Conservation (phyloP, 2,888 invertebrate species). For the Nyleta sp. region DNA sequence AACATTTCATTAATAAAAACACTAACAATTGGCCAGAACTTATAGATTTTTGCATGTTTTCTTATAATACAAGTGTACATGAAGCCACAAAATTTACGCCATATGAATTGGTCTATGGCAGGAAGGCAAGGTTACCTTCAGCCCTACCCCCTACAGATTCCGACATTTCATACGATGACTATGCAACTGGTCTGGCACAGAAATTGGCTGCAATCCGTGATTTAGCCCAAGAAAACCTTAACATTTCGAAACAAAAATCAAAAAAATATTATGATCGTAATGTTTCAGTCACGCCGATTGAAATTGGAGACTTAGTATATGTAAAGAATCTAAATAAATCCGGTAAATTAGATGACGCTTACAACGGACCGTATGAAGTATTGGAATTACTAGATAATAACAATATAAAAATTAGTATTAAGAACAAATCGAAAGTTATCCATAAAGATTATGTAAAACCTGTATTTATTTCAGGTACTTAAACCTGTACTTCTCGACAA, state of each 20-base stretch:
- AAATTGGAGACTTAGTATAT: neutral
- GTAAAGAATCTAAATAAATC: too few relatives aligned
- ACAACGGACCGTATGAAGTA: neutral
- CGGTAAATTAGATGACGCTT: constrained; percentile 9
- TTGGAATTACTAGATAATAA: neutral
- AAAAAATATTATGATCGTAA: constrained; percentile 62
- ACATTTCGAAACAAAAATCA: constrained; percentile 44
- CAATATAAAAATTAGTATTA: neutral
- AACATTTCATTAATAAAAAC: constrained; percentile 18
- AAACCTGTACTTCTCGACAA: too few relatives aligned
- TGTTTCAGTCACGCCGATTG: too few relatives aligned
- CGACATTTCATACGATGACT: too few relatives aligned
- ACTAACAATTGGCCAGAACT: neutral
- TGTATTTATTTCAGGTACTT: neutral
- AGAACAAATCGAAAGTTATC: neutral
- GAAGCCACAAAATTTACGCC: constrained; percentile 33
- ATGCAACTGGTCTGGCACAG: too few relatives aligned
- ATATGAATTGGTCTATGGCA: constrained; percentile 34
- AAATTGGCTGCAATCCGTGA: too few relatives aligned
- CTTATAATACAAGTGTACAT: constrained; percentile 21
- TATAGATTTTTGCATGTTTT: constrained; percentile 2
- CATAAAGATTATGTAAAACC: neutral
- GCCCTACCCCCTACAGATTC: neutral
- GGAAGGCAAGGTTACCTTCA: constrained; percentile 19
- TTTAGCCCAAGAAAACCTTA: constrained; percentile 39